Base-by-base conservation (phyloP, 92 coral and sea anemone species). In the Epizoanthus illoricatus region DNA sequence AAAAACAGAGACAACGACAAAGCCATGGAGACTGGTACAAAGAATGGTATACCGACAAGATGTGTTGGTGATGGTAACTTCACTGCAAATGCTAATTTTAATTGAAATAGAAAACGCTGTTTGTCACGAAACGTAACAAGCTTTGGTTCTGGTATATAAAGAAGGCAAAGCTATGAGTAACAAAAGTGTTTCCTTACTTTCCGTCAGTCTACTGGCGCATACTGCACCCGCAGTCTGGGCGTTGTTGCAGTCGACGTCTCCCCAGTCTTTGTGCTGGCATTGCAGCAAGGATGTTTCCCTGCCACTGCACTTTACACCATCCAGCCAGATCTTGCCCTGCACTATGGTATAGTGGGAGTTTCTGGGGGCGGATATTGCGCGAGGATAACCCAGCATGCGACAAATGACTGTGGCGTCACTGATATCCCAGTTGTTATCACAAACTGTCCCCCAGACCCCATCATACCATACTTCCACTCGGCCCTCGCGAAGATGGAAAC, bases 401-500 rank as follows among this genome's bases (percentile, higher is more conserved):
- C 79, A 74, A 23, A 74, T 40, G 4, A 74, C 79, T 1, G 47
- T 74, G 42, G 79, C 79, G 21, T 74, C 79, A 13, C 17, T 54
- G 65, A 74, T 74, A 63, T 74, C 79, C 79, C 79, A 74, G 21
- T 63, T 62, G 5, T 63, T 74, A 11, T 74, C 79, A 23, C 79
- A 74, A 10, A 74, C 23, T 56, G 79, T 12, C 11, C 79, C 79
- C 79, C 79, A 74, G 79, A 24, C 20, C 23, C 79, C 79, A 16
- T 55, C 33, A 63, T 74, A 74, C 79, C 65, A 74, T 49, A 74
- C 79, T 15, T 74, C 79, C 21, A 74, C 79, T 49, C 79, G 79
- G 64, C 79, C 79, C 79, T 74, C 79, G 28, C 79, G 79, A 5
- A 11, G 64, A 24, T 74, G 79, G 15, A 28, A 15, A 7, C 79